Percentiles rank a stretch among this genome's conserved stretches.
phyloP scores from a whole-genome alignment of 53 echinoderm and acorn worm species.

The Patiria pectinifera region DNA sequence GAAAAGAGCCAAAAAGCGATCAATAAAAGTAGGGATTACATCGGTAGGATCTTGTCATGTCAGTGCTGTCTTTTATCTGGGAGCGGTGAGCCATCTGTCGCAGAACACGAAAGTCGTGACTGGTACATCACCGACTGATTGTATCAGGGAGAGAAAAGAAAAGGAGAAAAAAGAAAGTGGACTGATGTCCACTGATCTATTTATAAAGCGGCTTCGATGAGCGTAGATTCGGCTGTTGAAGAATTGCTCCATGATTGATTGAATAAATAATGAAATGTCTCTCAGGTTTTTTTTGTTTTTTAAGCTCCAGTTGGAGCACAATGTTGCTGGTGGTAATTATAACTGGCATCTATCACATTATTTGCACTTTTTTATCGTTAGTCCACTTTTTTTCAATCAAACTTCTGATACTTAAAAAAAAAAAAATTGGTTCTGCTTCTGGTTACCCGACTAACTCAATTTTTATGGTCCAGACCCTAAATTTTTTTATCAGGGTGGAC shows the following conservation, averaged over 20 bases:
- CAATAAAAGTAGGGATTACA: constrained; percentile 51
- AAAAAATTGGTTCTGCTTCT: too few species aligned
- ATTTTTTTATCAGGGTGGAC: too few species aligned
- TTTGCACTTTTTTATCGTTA: too few species aligned
- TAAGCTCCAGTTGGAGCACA: not conserved
- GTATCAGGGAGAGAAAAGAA: not conserved
- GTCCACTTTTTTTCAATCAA: too few species aligned
- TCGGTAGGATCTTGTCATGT: constrained; percentile 5
- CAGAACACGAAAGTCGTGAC: not conserved
- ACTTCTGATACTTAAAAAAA: too few species aligned
- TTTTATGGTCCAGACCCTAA: too few species aligned
- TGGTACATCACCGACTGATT: constrained; percentile 5
- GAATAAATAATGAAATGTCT: constrained; percentile 46
- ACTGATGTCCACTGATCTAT: not conserved
- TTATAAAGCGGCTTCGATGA: not conserved
- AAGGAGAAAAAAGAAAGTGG: not conserved
- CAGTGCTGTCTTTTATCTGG: constrained; percentile 29
- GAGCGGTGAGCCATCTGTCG: constrained; percentile 35
- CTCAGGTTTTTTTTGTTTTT: not conserved
- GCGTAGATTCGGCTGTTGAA: not conserved
- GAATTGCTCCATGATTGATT: constrained; percentile 46
- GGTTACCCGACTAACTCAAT: too few species aligned
- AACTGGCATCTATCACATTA: too few species aligned
- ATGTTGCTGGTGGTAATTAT: too few species aligned
- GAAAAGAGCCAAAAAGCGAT: constrained; percentile 41